phyloP scores from a whole-genome alignment of 2,113 vertebrate genomes.

The Gallinago media region DNA sequence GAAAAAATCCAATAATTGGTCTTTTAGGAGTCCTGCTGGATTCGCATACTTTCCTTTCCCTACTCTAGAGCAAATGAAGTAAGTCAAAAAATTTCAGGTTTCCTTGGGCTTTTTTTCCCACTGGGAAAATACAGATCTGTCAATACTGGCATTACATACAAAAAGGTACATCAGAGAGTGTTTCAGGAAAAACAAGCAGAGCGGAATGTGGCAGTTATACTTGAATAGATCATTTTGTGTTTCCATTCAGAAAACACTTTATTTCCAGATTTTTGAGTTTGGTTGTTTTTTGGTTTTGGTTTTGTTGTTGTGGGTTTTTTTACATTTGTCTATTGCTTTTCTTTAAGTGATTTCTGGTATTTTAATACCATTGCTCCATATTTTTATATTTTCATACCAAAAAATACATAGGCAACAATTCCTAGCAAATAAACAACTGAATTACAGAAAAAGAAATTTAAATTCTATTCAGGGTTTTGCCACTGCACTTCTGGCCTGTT shows the following conservation, averaged over 20 bases:
- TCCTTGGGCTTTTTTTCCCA: neutral
- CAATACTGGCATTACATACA: neutral
- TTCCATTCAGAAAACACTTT: neutral
- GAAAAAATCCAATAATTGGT: accelerated
- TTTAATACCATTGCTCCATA: neutral
- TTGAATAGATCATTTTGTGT: neutral
- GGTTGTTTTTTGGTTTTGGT: neutral
- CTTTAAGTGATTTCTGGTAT: neutral
- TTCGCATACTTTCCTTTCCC: neutral
- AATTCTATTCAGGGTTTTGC: neutral
- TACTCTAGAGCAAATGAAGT: neutral
- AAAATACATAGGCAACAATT: neutral
- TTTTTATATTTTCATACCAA: neutral
- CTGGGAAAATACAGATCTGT: neutral
- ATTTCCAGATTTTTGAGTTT: neutral
- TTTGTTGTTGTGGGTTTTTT: neutral
- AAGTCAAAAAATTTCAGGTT: neutral
- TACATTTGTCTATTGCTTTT: neutral
- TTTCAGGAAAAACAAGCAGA: neutral
- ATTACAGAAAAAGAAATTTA: neutral
- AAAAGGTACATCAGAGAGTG: neutral
- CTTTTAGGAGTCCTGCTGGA: neutral
- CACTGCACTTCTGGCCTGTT: neutral
- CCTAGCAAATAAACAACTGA: neutral
- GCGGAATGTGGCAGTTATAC: neutral